Conservation (phyloP, 1,140 invertebrate genomes). For the Orussus abietinus region DNA sequence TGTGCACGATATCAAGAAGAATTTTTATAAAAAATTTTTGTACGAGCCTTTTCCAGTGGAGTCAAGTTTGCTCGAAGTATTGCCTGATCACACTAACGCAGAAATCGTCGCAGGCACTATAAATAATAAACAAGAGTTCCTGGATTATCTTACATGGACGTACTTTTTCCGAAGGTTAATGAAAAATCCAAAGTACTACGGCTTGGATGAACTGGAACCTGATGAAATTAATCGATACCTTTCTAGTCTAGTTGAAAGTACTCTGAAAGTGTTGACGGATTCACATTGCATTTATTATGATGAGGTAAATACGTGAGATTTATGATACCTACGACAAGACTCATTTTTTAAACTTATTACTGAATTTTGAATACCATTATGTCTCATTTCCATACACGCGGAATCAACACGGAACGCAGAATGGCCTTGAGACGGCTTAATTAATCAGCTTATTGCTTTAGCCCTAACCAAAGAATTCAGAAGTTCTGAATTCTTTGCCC, state of each 20-base stretch:
- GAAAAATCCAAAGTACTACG: conserved; percentile 92
- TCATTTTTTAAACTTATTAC: conserved; percentile 8
- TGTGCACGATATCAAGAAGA: conserved; percentile 97
- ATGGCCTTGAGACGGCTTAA: too few species aligned
- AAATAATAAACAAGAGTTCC: conserved; percentile 84
- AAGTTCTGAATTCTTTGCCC: too few species aligned
- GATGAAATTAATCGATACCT: conserved; percentile 71
- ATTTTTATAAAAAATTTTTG: conserved; percentile 98
- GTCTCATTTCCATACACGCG: too few species aligned
- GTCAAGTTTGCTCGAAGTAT: conserved; percentile 84
- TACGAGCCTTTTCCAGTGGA: conserved; percentile 99
- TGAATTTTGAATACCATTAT: background rate
- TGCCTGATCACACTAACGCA: conserved; percentile 97
- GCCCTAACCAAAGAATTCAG: too few species aligned
- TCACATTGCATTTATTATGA: conserved; percentile 75
- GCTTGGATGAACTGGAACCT: conserved; percentile 73
- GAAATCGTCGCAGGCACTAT: conserved; percentile 96
- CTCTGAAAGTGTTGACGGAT: conserved; percentile 66
- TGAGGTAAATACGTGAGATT: conserved; percentile 51
- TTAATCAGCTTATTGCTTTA: too few species aligned
- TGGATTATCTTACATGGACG: conserved; percentile 98
- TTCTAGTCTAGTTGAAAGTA: conserved; percentile 72
- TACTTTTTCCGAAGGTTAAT: conserved; percentile 93
- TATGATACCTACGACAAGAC: conserved; percentile 1
- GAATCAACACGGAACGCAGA: too few species aligned